Base-by-base conservation (phyloP, 2,888 invertebrate genomes). In the Oligia latruncula region DNA sequence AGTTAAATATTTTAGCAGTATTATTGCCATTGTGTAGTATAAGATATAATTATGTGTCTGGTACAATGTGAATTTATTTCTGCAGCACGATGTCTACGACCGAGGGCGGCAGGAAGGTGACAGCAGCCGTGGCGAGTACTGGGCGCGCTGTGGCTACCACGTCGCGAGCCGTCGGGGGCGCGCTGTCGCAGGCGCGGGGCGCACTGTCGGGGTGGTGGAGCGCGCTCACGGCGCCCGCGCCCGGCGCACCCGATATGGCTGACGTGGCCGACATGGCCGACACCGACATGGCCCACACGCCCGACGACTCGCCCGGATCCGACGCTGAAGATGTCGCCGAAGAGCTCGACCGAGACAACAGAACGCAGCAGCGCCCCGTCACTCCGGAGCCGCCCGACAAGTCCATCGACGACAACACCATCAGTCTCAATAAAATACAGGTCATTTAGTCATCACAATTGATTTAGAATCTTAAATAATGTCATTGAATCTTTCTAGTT, bases 1-100 rank as follows among this genome's bases (percentile, higher is more conserved):
- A 98, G 98, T 97, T 71, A 35, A 72, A 43, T 64, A 64, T 64
- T 55, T 40, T 15, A 76, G 46, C 6, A 29, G n/a, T 49, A 49
- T 40, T 23, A 35, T 35, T 52, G 29, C 2, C 9, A 55, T 62
- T 52, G n/a, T 29, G 13, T 20, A 6, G 49, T 23, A 2, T 66
- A 20, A 13, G 13, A 11, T 13, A 29, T 17, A 46, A 20, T 43
- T 29, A n/a, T 64, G 17, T 46, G 35, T 65, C 2, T 40, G 49
- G 64, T 58, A 74, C 17, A 46, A 29, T 23, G 8, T 62, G 13
- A n/a, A 43, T 65, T 40, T 66, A 15, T 71, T 40, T n/a, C 2
- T 73, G 62, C 92, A 99, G 99, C 93, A 99, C 99, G 40, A 99
- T 99, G 98, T 99, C 99, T 90, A 99, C 98, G 91, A 98, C 99